Conservation (phyloP, 1,140 invertebrate genomes). For the Dendrolimus punctatus region DNA sequence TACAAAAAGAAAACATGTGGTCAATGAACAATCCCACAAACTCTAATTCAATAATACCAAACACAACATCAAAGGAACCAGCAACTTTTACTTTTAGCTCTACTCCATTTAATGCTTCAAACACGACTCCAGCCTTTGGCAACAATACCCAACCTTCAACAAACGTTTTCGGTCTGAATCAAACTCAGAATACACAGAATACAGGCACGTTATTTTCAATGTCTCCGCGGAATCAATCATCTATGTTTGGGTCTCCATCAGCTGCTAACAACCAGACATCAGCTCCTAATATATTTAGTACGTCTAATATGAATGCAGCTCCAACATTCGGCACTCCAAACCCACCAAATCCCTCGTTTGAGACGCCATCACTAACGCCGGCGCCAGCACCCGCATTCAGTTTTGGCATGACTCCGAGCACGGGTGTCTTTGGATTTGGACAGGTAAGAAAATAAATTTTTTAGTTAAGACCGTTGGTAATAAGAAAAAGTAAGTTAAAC, state of each 20-base stretch:
- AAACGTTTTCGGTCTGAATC: slow-evolving; percentile 33
- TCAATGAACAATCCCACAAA: slow-evolving; percentile 12
- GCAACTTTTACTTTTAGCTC: slow-evolving; percentile 17
- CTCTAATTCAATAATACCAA: slow-evolving; percentile 15
- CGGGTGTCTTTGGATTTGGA: slow-evolving; percentile 41
- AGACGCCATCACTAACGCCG: slow-evolving; percentile 19
- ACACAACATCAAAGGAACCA: slow-evolving; percentile 14
- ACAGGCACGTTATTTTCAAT: slow-evolving; percentile 27
- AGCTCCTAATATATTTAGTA: slow-evolving; percentile 34
- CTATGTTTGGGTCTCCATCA: slow-evolving; percentile 31
- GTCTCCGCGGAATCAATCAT: slow-evolving; percentile 19
- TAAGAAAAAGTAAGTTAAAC: background rate
- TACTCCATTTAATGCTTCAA: slow-evolving; percentile 11
- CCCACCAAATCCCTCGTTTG: slow-evolving; percentile 28
- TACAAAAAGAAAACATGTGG: slow-evolving; percentile 36
- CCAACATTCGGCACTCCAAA: slow-evolving; percentile 33
- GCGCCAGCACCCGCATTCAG: slow-evolving; percentile 32
- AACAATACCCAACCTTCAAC: slow-evolving; percentile 15
- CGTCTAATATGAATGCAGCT: slow-evolving; percentile 17
- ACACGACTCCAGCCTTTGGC: slow-evolving; percentile 25
- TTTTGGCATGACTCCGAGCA: slow-evolving; percentile 26
- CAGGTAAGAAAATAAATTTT: slow-evolving; percentile 30
- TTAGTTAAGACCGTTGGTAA: background rate
- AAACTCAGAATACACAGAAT: slow-evolving; percentile 21
- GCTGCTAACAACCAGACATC: slow-evolving; percentile 19